Evolutionary conservation across 2,797 vertebrate genomes (phyloP).

Genomic region (Odontamblyopus rebecca): DNA sequence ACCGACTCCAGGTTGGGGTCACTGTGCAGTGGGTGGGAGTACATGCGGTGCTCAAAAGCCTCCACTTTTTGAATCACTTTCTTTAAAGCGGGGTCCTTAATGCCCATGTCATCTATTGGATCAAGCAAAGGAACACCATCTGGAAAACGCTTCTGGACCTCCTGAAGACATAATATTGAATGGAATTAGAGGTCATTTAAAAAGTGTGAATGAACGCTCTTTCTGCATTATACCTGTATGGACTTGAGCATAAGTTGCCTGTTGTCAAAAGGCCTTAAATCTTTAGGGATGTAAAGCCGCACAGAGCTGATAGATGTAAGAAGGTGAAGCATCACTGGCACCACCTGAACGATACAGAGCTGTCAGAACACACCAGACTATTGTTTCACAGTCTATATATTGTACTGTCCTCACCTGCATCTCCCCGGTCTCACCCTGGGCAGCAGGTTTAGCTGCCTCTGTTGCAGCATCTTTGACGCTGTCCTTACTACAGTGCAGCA

Average conservation of each 20-base stretch:
- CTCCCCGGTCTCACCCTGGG: constrained; percentile 88
- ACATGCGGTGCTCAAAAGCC: constrained; percentile 97
- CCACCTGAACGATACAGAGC: constrained; percentile 78
- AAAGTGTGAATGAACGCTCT: neutral
- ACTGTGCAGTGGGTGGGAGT: constrained; percentile 93
- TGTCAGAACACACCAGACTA: neutral
- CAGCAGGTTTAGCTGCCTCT: constrained; percentile 88
- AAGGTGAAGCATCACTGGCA: constrained; percentile 93
- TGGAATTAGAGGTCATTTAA: neutral
- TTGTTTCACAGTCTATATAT: neutral
- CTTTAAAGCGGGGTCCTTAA: constrained; percentile 93
- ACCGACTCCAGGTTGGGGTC: constrained; percentile 88
- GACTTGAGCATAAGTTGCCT: constrained; percentile 93
- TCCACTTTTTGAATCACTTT: constrained; percentile 97
- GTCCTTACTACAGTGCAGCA: constrained; percentile 93
- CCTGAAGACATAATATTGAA: constrained; percentile 68
- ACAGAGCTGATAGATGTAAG: constrained; percentile 93
- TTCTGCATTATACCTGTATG: constrained; percentile 81
- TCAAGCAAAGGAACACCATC: constrained; percentile 92
- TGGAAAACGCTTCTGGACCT: constrained; percentile 96
- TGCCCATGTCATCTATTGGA: constrained; percentile 96
- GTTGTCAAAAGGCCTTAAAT: constrained; percentile 91
- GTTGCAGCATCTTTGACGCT: constrained; percentile 92
- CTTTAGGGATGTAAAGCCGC: constrained; percentile 95
- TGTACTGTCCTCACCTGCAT: constrained; percentile 85